Evolutionary conservation across 2,113 vertebrate genomes (phyloP), one percentile per base, ranked within the genome.

Genomic region (Grammomys surdaster): DNA sequence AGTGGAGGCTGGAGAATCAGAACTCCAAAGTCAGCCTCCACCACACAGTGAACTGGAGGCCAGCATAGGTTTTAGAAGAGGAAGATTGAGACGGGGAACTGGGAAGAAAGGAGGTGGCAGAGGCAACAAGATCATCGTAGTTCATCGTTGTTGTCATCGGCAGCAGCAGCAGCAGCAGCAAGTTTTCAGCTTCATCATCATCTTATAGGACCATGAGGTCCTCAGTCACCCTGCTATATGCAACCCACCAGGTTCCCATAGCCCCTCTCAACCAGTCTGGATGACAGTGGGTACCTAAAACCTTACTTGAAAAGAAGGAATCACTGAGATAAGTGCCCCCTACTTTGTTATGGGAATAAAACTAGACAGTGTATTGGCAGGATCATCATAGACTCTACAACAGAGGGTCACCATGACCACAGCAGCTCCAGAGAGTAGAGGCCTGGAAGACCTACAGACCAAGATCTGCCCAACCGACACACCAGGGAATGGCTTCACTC

Each of bases 401-500:
- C 9, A 28, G 33, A 70, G 0, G 5, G 20, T 17, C 36, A 40
- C 73, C 36, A 16, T 11, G 1, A 16, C 46, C 3, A 0, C 0
- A 33, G 89, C 81, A 43, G 7, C 26, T 76, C 72, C 78, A 51
- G 56, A 22, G 48, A 19, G 36, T 3, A 7, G n/a, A 40, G 43
- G 33, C 51, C 92, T 20, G 46, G 36, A 51, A 60, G 11, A 28
- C 54, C 33, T 19, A 36, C 11, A 17, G 51, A 69, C 82, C 78
- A 26, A 51, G 16, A 11, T 22, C 63, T 48, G 40, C 28, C 60
- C 84, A 67, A 20, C 60, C 5, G 51, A 48, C 58, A n/a, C 5
- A 46, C 56, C 48, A 40, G 67, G 51, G 43, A 65, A 26, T 5
- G 7, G 7, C 26, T 75, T 91, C 1, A 1, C 33, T 43, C n/a